Percentiles rank a stretch among this genome's conserved stretches.
phyloP scores from a whole-genome alignment of 2,113 vertebrate species.

The Oenanthe melanoleuca region DNA sequence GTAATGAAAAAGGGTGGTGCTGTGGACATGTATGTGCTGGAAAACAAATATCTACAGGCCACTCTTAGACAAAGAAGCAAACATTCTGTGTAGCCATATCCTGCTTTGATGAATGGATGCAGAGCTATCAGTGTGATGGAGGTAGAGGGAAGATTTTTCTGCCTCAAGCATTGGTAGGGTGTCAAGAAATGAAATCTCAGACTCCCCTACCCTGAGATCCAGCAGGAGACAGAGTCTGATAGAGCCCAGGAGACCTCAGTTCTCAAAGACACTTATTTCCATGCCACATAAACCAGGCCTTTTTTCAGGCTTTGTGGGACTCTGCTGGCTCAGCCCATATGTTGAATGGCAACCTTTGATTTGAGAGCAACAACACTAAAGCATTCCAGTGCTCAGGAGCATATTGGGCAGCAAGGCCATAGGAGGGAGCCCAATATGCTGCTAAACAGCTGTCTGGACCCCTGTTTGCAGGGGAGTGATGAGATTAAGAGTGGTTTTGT shows the following conservation, averaged over 20 bases:
- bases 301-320: background rate
- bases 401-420: background rate
- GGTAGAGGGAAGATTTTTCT: background rate
- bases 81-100: background rate
- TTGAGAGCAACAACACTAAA: background rate
- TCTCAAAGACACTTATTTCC: background rate
- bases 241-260: background rate
- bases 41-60: background rate
- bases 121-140: background rate
- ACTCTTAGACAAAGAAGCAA: background rate
- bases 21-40: background rate
- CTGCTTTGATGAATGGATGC: background rate
- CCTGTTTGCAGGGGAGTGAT: background rate
- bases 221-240: background rate
- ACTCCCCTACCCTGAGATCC: background rate
- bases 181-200: background rate
- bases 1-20: background rate
- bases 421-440: background rate
- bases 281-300: background rate
- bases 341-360: background rate
- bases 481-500: background rate
- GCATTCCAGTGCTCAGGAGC: background rate
- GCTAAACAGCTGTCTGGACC: background rate
- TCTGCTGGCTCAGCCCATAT: constrained; percentile 40
- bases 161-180: background rate